Conservation (phyloP, 2,888 invertebrate species). For the Baccha elongata region DNA sequence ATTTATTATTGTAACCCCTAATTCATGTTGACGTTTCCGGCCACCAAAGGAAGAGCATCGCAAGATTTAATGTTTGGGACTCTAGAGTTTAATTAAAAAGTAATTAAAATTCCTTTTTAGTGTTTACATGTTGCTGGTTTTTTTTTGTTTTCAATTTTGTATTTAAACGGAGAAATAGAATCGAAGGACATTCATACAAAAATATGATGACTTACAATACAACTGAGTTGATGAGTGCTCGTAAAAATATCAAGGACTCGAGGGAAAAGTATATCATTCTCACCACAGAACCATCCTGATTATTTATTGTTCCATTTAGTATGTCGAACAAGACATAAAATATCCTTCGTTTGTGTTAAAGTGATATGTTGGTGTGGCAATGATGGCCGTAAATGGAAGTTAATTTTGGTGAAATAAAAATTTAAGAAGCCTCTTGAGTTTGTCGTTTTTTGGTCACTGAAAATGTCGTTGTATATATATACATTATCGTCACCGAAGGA, state of each 20-base stretch:
- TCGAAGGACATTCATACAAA: constrained; percentile 37
- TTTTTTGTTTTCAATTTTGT: not conserved
- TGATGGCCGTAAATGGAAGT: constrained; percentile 40
- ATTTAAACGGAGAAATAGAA: constrained; percentile 26
- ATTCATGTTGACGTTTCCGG: constrained; percentile 46
- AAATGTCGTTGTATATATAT: too few relatives aligned
- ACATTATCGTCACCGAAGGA: constrained; percentile 7
- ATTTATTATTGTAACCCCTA: constrained; percentile 33
- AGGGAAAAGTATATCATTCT: constrained; percentile 10
- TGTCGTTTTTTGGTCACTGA: constrained; percentile 15
- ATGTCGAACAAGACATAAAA: constrained; percentile 62
- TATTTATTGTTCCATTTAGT: constrained; percentile 54
- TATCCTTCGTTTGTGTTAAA: constrained; percentile 19
- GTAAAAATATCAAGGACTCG: constrained; percentile 20
- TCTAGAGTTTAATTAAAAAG: constrained; percentile 67
- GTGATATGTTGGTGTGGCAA: constrained; percentile 15
- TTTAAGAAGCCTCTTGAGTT: constrained; percentile 40
- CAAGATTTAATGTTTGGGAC: constrained; percentile 31
- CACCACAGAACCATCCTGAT: constrained; percentile 37
- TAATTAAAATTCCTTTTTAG: constrained; percentile 62
- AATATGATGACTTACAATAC: constrained; percentile 19
- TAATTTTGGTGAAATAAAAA: constrained; percentile 54
- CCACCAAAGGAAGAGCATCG: constrained; percentile 49
- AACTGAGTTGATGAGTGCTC: constrained; percentile 16
- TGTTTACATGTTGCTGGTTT: constrained; percentile 20